phyloP scores from a whole-genome alignment of 2,113 vertebrate genomes.

The Myrmophylax atrothorax region DNA sequence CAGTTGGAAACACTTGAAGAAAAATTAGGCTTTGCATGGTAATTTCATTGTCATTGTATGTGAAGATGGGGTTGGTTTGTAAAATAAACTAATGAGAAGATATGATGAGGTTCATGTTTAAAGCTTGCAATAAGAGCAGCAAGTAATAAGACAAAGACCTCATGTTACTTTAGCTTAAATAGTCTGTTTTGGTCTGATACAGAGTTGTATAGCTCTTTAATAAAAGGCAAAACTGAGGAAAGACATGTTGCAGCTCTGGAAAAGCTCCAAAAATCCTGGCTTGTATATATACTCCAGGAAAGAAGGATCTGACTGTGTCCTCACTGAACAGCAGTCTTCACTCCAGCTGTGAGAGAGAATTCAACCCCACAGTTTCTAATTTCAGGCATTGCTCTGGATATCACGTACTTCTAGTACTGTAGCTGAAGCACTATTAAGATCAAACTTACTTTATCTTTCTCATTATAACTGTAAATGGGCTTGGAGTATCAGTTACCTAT shows the following conservation, averaged over 20 bases:
- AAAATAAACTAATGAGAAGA: not conserved
- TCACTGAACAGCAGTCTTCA: not conserved
- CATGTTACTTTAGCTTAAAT: not conserved
- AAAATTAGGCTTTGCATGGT: not conserved
- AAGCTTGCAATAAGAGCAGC: not conserved
- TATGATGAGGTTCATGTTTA: not conserved
- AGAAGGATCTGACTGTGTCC: not conserved
- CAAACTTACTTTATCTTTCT: not conserved
- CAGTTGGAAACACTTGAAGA: rapidly evolving
- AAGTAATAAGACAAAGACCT: not conserved
- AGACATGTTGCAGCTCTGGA: not conserved
- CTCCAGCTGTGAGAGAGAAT: not conserved
- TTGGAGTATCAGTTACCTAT: not conserved
- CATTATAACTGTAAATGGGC: not conserved
- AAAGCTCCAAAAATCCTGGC: not conserved
- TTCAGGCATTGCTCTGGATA: not conserved
- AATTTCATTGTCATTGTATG: not conserved
- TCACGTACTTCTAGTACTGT: not conserved
- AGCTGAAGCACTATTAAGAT: not conserved
- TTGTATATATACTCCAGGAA: not conserved
- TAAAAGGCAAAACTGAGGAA: not conserved
- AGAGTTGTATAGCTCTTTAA: not conserved
- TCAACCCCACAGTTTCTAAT: not conserved
- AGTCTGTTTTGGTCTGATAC: not conserved
- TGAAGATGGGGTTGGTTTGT: not conserved